phyloP scores from a whole-genome alignment of 2,888 invertebrate genomes.

The Serrognathus titanus region DNA sequence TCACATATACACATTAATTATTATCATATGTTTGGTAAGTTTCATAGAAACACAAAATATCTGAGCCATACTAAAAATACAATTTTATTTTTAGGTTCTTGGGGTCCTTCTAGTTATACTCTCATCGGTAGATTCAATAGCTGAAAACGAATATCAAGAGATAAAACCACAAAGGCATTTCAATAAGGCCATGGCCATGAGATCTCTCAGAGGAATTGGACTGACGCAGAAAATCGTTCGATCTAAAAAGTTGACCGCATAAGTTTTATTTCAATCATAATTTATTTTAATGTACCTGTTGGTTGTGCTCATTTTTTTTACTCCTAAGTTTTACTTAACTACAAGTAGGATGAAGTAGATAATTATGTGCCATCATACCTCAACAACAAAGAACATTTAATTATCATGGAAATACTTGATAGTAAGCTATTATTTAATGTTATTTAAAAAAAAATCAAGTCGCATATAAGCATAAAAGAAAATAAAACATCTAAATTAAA shows the following conservation, averaged over 20 bases:
- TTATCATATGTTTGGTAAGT: constrained; percentile 79
- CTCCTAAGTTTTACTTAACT: not conserved
- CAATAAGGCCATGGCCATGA: constrained; percentile 87
- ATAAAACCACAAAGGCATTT: constrained; percentile 77
- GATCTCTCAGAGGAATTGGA: constrained; percentile 63
- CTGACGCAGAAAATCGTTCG: constrained; percentile 36
- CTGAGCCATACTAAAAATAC: too few relatives aligned
- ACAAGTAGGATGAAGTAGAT: not conserved
- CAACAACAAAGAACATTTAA: too few relatives aligned
- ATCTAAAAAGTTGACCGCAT: constrained; percentile 35
- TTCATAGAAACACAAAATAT: not conserved
- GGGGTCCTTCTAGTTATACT: constrained; percentile 80
- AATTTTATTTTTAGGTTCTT: constrained; percentile 59
- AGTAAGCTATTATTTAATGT: too few relatives aligned
- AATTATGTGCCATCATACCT: not conserved
- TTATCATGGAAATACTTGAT: too few relatives aligned
- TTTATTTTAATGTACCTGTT: constrained; percentile 20
- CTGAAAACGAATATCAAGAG: constrained; percentile 45
- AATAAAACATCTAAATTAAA: too few relatives aligned
- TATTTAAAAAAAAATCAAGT: too few relatives aligned
- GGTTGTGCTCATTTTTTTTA: not conserved
- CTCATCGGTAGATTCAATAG: constrained; percentile 63
- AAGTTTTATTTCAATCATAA: constrained; percentile 22
- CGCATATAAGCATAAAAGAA: not conserved
- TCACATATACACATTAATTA: constrained; percentile 81